A percentile compares a stretch with the other conserved stretches of the same genome.
These are phyloP conservation scores for Brachionus asplanchnoidis DNA, from an alignment of 1,140 invertebrate species.

Conservation along the genomic window DNA sequence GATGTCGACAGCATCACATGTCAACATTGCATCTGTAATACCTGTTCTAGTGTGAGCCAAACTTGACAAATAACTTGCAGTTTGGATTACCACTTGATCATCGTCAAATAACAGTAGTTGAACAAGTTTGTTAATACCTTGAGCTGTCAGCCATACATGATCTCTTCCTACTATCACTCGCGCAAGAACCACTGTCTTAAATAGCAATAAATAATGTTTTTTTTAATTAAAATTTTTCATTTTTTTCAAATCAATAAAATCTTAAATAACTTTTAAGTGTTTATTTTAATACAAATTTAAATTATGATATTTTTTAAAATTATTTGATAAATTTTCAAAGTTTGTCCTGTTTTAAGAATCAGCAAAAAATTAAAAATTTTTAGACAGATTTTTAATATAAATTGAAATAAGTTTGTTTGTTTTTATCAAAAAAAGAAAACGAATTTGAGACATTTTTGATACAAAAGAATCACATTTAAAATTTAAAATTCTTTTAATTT, in stretches of 20 bases:
- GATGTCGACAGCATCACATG: slow-evolving; percentile 46
- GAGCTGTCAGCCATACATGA: slow-evolving; percentile 53
- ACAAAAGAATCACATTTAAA: too few species aligned
- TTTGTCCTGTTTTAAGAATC: neutral
- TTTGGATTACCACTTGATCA: slow-evolving; percentile 31
- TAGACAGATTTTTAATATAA: too few species aligned
- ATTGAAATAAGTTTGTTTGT: too few species aligned
- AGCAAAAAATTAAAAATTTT: too few species aligned
- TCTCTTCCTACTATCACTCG: slow-evolving; percentile 53
- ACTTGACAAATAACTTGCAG: slow-evolving; percentile 47
- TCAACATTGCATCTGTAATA: slow-evolving; percentile 57
- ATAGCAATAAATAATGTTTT: neutral
- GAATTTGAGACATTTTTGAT: too few species aligned
- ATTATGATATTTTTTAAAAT: too few species aligned
- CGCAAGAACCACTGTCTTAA: slow-evolving; percentile 54
- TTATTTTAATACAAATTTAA: too few species aligned
- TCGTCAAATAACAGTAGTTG: slow-evolving; percentile 45
- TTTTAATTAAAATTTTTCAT: neutral
- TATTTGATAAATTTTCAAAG: neutral
- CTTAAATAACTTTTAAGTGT: neutral
- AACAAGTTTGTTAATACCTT: slow-evolving; percentile 51
- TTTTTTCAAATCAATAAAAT: slow-evolving; percentile 32
- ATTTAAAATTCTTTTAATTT: too few species aligned
- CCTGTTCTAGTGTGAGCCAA: slow-evolving; percentile 55
- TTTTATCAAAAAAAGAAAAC: too few species aligned